A percentile compares a stretch with the other conserved stretches of the same genome.
Evolutionary conservation across 2,888 invertebrate genomes (phyloP).

Genomic region (Stenodera caucasica): DNA sequence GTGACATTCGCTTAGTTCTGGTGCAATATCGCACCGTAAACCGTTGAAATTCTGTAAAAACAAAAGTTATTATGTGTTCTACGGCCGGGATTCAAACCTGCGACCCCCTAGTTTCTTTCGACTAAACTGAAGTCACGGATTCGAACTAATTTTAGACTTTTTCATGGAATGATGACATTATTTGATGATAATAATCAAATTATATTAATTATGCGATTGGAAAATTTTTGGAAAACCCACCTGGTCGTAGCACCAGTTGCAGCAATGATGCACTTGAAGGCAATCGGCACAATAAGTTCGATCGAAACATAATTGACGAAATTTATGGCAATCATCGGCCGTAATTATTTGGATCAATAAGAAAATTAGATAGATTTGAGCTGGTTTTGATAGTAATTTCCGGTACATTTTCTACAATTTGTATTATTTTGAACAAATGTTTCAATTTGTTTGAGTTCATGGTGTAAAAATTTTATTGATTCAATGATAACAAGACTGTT

Average conservation of each 20-base stretch:
- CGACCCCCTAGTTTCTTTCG: constrained; percentile 9
- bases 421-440: too few species aligned
- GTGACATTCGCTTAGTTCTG: constrained; percentile 25
- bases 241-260: constrained; percentile 43
- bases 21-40: constrained; percentile 32
- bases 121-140: not conserved
- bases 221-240: constrained; percentile 26
- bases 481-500: too few species aligned
- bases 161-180: too few species aligned
- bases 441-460: too few species aligned
- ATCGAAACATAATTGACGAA: constrained; percentile 27
- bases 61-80: too few species aligned
- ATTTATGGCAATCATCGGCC: not conserved
- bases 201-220: not conserved
- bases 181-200: too few species aligned
- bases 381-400: too few species aligned
- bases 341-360: not conserved
- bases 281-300: constrained; percentile 40
- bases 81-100: too few species aligned
- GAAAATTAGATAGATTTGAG: not conserved
- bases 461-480: too few species aligned
- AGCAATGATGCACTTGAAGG: constrained; percentile 39
- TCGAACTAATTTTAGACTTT: too few species aligned
- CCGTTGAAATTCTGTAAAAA: constrained; percentile 27
- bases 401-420: too few species aligned